These are phyloP conservation scores for Heteromurus nitidus DNA, from an alignment of 2,888 invertebrate species.

Conservation along the genomic window DNA sequence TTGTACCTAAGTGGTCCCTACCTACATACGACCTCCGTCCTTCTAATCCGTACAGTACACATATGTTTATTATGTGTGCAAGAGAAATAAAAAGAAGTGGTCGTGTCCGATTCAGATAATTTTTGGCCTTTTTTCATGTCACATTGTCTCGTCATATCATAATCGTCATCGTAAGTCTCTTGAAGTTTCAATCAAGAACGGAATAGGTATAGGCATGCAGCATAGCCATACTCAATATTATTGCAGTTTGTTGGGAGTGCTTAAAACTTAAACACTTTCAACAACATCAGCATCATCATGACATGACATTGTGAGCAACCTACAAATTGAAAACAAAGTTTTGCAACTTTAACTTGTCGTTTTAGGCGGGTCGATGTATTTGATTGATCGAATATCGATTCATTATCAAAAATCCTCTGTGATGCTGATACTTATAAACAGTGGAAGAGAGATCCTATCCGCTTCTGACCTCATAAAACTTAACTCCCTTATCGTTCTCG, in stretches of 20 bases:
- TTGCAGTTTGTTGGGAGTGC: not conserved
- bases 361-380: slow-evolving; percentile 33
- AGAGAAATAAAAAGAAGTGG: no score
- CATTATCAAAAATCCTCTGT: not conserved
- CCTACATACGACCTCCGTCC: no score
- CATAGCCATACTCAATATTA: no score
- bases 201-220: no score
- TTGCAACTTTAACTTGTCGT: not conserved
- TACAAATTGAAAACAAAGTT: not conserved
- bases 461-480: no score
- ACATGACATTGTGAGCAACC: not conserved
- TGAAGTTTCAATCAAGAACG: not conserved
- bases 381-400: slow-evolving; percentile 55
- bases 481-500: no score
- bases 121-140: slow-evolving; percentile 9
- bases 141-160: slow-evolving; percentile 26
- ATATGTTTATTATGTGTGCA: no score
- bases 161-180: not conserved
- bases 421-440: no score
- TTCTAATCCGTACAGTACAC: no score
- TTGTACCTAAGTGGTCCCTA: no score
- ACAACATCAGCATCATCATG: not conserved
- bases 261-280: no score
- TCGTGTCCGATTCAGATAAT: slow-evolving; percentile 8
- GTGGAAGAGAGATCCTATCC: no score